Evolutionary conservation across 2,888 invertebrate species (phyloP), one percentile per base, ranked within the genome.

Genomic region (Acrocyrtus sp.): DNA sequence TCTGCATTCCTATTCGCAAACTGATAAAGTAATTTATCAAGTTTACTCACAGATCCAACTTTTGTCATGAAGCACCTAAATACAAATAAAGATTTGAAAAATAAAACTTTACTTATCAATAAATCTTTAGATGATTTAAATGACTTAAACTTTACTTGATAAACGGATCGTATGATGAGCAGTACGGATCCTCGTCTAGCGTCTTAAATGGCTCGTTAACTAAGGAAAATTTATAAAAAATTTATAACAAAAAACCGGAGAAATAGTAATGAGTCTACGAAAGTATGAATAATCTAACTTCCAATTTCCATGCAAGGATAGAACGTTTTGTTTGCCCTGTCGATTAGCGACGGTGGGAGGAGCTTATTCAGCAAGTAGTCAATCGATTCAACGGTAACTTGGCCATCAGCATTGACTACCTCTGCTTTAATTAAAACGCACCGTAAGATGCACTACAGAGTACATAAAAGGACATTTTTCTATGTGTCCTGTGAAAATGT

Each of bases 341-440:
- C 58, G 8, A 5, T 3, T 12, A 43, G n/a, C 5, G 19, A 15
- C 29, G 17, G 19, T 24, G 41, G 43, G 22, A 58, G 22, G n/a
- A 41, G 22, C 21, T 43, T 58, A 6, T 8, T 43, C 26, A 43
- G 5, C 5, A 58, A 41, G 6, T 15, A 6, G 12, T 41, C 43
- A 58, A 58, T 19, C 8, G 34, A 41, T 8, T 41, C 58, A 5
- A 6, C 4, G n/a, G 19, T 21, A 8, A 58, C 19, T 21, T 58
- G 43, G 3, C 58, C 58, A 10, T n/a, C 24, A 12, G n/a, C 21
- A 19, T 12, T 58, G 19, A 58, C 41, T 6, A 58, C 3, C 4
- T 8, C 43, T 43, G 34, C 58, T 21, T 58, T 58, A 22, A 39
- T 43, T 22, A 58, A 8, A 4, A 43, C 58, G 45, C 58, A 58